These are phyloP conservation scores for Drosophila mimica DNA, from an alignment of 2,888 invertebrate genomes.

Conservation along the genomic window DNA sequence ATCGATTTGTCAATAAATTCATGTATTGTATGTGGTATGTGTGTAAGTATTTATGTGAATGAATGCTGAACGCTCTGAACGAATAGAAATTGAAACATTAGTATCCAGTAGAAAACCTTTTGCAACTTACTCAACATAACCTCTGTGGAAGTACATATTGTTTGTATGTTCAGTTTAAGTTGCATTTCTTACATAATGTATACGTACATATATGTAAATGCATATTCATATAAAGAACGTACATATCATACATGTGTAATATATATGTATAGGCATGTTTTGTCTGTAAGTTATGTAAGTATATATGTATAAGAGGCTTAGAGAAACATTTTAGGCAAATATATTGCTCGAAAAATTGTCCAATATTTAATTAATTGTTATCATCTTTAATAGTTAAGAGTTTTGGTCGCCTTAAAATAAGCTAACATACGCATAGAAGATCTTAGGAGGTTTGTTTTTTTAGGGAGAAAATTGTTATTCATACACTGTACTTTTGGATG, in stretches of 20 bases:
- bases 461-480: constrained; percentile 35
- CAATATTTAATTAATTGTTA: constrained; percentile 58
- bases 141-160: constrained; percentile 28
- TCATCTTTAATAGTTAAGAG: constrained; percentile 51
- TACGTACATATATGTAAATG: constrained; percentile 15
- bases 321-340: constrained; percentile 74
- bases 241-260: constrained; percentile 14
- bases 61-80: constrained; percentile 25
- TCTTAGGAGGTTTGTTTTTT: constrained; percentile 31
- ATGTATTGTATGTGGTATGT: constrained; percentile 67
- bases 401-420: constrained; percentile 61
- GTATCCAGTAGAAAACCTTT: constrained; percentile 27
- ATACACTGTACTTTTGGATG: constrained; percentile 1
- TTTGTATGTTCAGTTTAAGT: constrained; percentile 13
- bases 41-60: constrained; percentile 31
- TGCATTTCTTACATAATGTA: constrained; percentile 14
- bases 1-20: constrained; percentile 80
- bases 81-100: constrained; percentile 16
- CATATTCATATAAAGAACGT: constrained; percentile 15
- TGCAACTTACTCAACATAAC: constrained; percentile 3
- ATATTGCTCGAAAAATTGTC: constrained; percentile 75
- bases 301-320: constrained; percentile 67
- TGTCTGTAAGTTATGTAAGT: constrained; percentile 21
- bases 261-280: constrained; percentile 8
- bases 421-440: constrained; percentile 49